Conservation (phyloP, 2,113 vertebrate species). For the Chamaea fasciata region DNA sequence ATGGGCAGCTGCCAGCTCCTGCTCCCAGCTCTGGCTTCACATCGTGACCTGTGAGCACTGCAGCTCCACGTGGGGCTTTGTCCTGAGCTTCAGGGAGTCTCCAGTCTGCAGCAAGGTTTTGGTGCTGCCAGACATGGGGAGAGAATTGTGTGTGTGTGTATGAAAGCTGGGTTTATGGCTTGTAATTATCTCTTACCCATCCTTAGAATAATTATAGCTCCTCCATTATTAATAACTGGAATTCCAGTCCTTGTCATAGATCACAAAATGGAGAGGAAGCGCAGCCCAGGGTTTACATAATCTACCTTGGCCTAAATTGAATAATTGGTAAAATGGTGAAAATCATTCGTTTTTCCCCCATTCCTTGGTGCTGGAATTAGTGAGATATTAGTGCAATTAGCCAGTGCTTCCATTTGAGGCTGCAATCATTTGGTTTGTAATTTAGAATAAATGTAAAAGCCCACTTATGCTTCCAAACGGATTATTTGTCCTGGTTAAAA, state of each 20-base stretch:
- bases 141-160: background rate
- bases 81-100: background rate
- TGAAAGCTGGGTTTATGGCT: conserved; percentile 65
- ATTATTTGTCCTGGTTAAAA: conserved; percentile 72
- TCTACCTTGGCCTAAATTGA: conserved; percentile 47
- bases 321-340: conserved; percentile 47
- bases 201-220: conserved; percentile 67
- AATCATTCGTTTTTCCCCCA: background rate
- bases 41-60: fast-evolving
- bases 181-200: conserved; percentile 71
- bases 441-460: conserved; percentile 71
- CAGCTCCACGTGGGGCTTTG: background rate
- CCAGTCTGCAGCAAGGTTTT: background rate
- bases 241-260: conserved; percentile 44
- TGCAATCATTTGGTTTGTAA: conserved; percentile 64
- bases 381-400: conserved; percentile 74
- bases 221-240: conserved; percentile 70
- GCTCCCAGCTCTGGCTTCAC: background rate
- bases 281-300: conserved; percentile 25
- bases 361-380: conserved; percentile 62
- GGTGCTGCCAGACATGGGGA: background rate
- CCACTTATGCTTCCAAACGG: conserved; percentile 48
- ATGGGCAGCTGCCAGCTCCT: background rate
- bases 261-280: conserved; percentile 43
- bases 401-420: conserved; percentile 65